phyloP scores from a whole-genome alignment of 37 sponge, comb jelly and placozoan species.

The Beroe ovata region DNA sequence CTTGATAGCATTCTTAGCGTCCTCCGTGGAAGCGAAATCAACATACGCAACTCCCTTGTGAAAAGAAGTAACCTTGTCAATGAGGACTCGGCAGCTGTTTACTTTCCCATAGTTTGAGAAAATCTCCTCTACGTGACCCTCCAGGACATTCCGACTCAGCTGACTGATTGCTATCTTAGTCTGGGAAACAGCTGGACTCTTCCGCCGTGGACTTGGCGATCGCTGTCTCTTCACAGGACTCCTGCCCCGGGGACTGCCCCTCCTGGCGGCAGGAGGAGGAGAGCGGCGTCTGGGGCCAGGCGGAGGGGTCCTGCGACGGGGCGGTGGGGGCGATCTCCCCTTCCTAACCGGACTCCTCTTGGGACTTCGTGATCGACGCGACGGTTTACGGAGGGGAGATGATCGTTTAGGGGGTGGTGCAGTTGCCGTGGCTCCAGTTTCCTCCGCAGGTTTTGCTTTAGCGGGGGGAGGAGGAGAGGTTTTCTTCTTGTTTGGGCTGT shows the following conservation, averaged over 20 bases:
- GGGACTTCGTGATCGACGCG: neutral
- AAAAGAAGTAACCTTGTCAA: slow-evolving; percentile 65
- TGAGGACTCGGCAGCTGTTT: slow-evolving; percentile 27
- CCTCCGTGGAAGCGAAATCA: slow-evolving; percentile 44
- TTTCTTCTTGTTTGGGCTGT: neutral
- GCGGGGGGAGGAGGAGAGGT: slow-evolving; percentile 30
- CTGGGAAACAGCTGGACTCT: slow-evolving; percentile 57
- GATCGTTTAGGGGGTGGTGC: slow-evolving; percentile 16
- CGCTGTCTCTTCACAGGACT: slow-evolving; percentile 11
- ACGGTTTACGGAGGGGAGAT: neutral
- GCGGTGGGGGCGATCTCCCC: neutral
- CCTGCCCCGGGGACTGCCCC: slow-evolving; percentile 27
- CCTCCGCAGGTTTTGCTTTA: neutral
- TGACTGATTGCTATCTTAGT: slow-evolving; percentile 60
- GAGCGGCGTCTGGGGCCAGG: neutral
- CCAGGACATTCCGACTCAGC: slow-evolving; percentile 61
- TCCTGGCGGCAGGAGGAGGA: neutral
- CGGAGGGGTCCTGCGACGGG: neutral
- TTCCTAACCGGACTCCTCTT: neutral
- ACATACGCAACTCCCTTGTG: slow-evolving; percentile 65
- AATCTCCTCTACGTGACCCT: slow-evolving; percentile 60
- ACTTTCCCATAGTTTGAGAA: slow-evolving; percentile 60
- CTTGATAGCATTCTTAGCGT: slow-evolving; percentile 61
- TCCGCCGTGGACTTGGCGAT: slow-evolving; percentile 9
- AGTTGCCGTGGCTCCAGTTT: neutral